These are phyloP conservation scores for Rotaria macrura DNA, from an alignment of 2,888 invertebrate genomes.

Conservation along the genomic window DNA sequence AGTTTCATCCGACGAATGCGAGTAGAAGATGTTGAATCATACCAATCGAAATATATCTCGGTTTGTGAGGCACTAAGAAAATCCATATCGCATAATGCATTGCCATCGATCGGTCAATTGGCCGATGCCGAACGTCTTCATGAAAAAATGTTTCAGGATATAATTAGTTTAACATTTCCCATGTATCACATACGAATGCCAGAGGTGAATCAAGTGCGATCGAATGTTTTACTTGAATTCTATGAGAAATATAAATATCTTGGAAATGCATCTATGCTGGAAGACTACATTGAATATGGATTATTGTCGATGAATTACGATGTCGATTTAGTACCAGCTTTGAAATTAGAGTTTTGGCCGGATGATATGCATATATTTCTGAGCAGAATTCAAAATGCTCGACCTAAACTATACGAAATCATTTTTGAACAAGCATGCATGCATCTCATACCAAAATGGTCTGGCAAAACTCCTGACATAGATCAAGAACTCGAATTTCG, in stretches of 20 bases:
- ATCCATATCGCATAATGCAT: not conserved
- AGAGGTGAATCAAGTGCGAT: not conserved
- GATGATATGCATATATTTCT: not conserved
- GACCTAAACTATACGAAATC: not conserved
- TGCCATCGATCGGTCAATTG: not conserved
- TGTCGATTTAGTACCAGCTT: not conserved
- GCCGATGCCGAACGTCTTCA: not conserved
- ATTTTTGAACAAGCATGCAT: not conserved
- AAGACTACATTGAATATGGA: not conserved
- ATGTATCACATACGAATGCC: not conserved
- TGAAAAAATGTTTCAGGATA: not conserved
- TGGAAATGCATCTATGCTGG: not conserved
- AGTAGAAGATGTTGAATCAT: not conserved
- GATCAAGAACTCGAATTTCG: not conserved
- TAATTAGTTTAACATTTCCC: not conserved
- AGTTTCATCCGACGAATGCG: not conserved
- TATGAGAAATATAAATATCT: not conserved
- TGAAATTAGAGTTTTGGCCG: not conserved
- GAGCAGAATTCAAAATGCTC: not conserved
- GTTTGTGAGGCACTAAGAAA: not conserved
- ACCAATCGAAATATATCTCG: not conserved
- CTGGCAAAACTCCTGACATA: not conserved
- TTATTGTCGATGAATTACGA: not conserved
- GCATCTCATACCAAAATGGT: constrained; percentile 4
- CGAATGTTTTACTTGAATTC: not conserved